These are phyloP conservation scores for Apodemus speciosus DNA, from an alignment of 2,113 vertebrate genomes.

Conservation along the genomic window DNA sequence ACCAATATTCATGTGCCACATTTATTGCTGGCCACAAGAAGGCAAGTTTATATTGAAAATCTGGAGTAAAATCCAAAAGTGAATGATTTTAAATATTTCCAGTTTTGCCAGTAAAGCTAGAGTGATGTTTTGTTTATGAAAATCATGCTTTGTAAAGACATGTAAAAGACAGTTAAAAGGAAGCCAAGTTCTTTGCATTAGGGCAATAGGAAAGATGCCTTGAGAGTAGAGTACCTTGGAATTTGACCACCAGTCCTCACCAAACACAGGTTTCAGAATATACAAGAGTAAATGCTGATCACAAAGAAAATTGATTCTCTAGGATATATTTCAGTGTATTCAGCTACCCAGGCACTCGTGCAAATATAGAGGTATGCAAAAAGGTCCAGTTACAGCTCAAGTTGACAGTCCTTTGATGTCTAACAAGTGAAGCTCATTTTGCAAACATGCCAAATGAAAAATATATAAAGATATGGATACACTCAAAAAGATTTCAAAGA, in stretches of 20 bases:
- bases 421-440: neutral
- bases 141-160: neutral
- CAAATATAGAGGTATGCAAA: neutral
- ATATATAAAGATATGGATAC: neutral
- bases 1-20: neutral
- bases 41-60: neutral
- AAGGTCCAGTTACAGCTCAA: neutral
- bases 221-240: neutral
- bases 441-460: neutral
- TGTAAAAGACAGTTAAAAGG: neutral
- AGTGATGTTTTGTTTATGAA: neutral
- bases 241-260: neutral
- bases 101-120: neutral
- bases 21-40: neutral
- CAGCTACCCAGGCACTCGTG: neutral
- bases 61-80: neutral
- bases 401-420: neutral
- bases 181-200: neutral
- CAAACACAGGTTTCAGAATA: neutral
- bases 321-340: neutral
- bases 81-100: neutral
- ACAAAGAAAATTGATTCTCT: neutral
- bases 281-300: neutral
- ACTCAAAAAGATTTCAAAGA: neutral
- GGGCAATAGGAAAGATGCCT: neutral